Base-by-base conservation (phyloP, 2,797 vertebrate species). In the Vireo griseus region DNA sequence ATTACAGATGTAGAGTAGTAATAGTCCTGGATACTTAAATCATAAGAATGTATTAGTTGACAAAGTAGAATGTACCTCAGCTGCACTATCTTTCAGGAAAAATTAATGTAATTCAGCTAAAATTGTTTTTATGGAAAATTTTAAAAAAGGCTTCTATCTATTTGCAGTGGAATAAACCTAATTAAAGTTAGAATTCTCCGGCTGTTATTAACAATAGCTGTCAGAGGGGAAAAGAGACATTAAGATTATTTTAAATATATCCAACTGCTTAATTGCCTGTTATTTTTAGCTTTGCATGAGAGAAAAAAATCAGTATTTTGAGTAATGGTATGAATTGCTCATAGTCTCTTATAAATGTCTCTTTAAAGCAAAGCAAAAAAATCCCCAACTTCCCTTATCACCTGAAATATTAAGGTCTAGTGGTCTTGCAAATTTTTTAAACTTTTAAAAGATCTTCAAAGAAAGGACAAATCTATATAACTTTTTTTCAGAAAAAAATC, bases 111-210 rank as follows among this genome's bases (percentile, higher is more conserved):
- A 50, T 78, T 79, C 21, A 73, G 28, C 16, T n/a, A 47, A 74
- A 83, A 78, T 3, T n/a, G 21, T 19, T 40, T 75, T 40, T 45
- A 33, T 67, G 40, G 17, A 39, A 77, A 57, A 26, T 57, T 78
- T 58, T 9, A 2, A 16, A 73, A 81, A 61, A 74, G 2, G 1
- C 17, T 69, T 17, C 16, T 65, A 37, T 52, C 50, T 77, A 11
- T 74, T 37, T 61, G 35, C 66, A 65, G 16, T 61, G 12, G 44
- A 90, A 39, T 52, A 78, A 75, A 24, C 17, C 25, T 69, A 88
- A 86, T 93, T 90, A 73, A 81, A 81, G 20, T 84, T 81, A 45
- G 12, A 78, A 51, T 90, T 95, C 31, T 75, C 55, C 85, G 37
- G 6, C 35, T 63, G 18, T 5, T 9, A 37, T 87, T 94, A 78